Conservation (phyloP, 2,888 invertebrate species). For the Salticus scenicus region DNA sequence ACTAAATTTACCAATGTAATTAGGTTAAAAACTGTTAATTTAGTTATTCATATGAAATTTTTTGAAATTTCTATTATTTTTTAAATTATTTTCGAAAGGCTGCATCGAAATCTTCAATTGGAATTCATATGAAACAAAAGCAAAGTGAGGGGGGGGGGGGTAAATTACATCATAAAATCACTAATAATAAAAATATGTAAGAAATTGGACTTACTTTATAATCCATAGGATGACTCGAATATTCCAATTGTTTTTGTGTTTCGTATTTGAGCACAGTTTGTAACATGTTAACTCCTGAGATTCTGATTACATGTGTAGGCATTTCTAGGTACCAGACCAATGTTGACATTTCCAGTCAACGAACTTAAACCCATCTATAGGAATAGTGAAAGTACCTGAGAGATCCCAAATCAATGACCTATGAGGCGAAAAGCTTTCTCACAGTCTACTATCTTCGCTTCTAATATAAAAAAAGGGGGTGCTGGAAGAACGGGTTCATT, state of each 20-base stretch:
- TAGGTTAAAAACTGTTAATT: too few relatives aligned
- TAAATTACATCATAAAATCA: too few relatives aligned
- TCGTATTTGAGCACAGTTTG: neutral
- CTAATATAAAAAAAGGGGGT: conserved; percentile 14
- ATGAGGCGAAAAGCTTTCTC: conserved; percentile 40
- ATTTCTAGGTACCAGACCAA: conserved; percentile 46
- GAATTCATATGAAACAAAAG: too few relatives aligned
- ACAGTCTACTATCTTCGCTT: conserved; percentile 31
- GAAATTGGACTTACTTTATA: neutral
- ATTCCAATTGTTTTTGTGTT: neutral
- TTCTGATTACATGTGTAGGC: conserved; percentile 35
- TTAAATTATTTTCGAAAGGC: too few relatives aligned
- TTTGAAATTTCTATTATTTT: too few relatives aligned
- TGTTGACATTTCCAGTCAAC: conserved; percentile 67
- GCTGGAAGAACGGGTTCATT: conserved; percentile 40
- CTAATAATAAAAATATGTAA: too few relatives aligned
- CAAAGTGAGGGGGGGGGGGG: too few relatives aligned
- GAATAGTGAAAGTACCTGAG: conserved; percentile 53
- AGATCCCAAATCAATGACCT: conserved; percentile 56
- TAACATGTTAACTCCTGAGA: neutral
- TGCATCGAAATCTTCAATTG: too few relatives aligned
- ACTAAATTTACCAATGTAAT: too few relatives aligned
- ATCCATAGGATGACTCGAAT: neutral
- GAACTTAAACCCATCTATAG: conserved; percentile 43
- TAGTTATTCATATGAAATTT: too few relatives aligned